phyloP scores from a whole-genome alignment of 2,888 invertebrate species.

The Mactromeris polynyma region DNA sequence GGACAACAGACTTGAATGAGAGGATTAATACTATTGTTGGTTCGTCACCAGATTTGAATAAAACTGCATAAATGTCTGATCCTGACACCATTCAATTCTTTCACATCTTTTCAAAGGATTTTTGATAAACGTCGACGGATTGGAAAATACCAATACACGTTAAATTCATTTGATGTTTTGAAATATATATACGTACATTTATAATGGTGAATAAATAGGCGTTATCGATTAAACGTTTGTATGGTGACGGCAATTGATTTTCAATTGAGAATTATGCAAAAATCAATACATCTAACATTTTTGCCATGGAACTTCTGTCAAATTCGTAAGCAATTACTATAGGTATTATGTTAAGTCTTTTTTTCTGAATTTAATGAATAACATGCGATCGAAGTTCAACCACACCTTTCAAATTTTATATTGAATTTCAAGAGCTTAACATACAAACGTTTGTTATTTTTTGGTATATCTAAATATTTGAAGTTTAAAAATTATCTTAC shows the following conservation, averaged over 20 bases:
- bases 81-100: not conserved
- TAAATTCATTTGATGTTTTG: not conserved
- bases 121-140: not conserved
- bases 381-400: not conserved
- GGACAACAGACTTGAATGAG: too few species aligned
- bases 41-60: not conserved
- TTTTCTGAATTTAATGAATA: not conserved
- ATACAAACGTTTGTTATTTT: not conserved
- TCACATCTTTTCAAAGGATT: not conserved
- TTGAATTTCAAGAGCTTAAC: not conserved
- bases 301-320: not conserved
- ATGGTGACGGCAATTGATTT: not conserved
- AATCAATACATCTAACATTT: not conserved
- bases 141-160: not conserved
- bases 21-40: too few species aligned
- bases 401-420: not conserved
- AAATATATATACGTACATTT: not conserved
- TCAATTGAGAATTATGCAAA: not conserved
- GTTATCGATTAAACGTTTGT: not conserved
- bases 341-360: not conserved
- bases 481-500: not conserved
- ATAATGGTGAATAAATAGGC: not conserved
- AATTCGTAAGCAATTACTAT: not conserved
- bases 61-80: not conserved
- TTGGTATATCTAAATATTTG: not conserved